phyloP scores from a whole-genome alignment of 2,888 invertebrate genomes.

The Drepanosiphum platanoidis region DNA sequence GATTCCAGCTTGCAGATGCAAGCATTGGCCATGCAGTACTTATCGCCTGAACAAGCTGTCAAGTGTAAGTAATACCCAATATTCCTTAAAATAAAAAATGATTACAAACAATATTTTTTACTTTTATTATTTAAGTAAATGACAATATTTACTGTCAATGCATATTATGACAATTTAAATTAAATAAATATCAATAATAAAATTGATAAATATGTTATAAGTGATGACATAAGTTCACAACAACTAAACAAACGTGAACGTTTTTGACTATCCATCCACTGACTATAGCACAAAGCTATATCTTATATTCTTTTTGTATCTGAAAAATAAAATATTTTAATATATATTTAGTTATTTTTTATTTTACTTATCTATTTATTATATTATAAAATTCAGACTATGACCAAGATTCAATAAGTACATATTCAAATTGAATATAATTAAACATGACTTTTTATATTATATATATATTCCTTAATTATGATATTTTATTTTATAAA shows the following conservation, averaged over 20 bases:
- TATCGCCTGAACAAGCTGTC: conserved; percentile 65
- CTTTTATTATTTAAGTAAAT: conserved; percentile 31
- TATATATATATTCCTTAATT: background rate
- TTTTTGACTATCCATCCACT: conserved; percentile 4
- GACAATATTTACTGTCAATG: conserved; percentile 24
- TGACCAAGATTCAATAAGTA: too few species aligned
- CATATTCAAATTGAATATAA: background rate
- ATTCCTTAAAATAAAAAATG: background rate
- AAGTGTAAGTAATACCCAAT: conserved; percentile 20
- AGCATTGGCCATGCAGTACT: conserved; percentile 71
- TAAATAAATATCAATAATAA: background rate
- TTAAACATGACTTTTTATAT: background rate
- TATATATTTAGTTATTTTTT: background rate
- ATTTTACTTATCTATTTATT: background rate
- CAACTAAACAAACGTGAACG: background rate
- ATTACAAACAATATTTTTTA: background rate
- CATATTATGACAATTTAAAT: background rate
- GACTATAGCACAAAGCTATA: background rate
- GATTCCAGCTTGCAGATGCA: conserved; percentile 72
- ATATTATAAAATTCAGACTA: background rate
- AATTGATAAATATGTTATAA: conserved; percentile 4
- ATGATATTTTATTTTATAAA: background rate
- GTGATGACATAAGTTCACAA: conserved; percentile 8
- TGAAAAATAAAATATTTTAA: conserved; percentile 11
- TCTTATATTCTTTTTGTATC: background rate